Conservation (phyloP, 2,888 invertebrate species). For the Lasioglossum zephyrum region DNA sequence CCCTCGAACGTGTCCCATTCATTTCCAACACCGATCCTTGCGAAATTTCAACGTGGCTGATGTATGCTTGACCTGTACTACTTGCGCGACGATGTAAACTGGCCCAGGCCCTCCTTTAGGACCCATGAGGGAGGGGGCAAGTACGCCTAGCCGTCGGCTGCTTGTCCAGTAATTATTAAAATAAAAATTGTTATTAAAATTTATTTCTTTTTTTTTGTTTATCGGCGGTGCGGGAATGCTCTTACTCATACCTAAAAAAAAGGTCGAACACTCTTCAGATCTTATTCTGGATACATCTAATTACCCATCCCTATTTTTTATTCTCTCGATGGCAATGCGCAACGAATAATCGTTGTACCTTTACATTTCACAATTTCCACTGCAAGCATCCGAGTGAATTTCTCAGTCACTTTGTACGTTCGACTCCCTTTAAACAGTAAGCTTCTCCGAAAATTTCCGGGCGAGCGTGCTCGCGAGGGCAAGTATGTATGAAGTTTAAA, state of each 20-base stretch:
- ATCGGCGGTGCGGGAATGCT: too few species aligned
- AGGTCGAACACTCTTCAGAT: too few species aligned
- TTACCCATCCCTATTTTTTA: not conserved
- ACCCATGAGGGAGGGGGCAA: too few species aligned
- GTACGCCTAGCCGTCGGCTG: too few species aligned
- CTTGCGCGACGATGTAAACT: not conserved
- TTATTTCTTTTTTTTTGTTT: too few species aligned
- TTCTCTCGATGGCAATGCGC: not conserved
- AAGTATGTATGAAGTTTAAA: not conserved
- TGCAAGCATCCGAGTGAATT: not conserved
- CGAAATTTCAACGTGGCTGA: not conserved
- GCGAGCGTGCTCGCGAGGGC: not conserved
- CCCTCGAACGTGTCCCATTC: not conserved
- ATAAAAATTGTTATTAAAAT: too few species aligned
- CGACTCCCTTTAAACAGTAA: not conserved
- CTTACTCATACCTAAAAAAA: too few species aligned
- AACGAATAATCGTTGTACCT: not conserved
- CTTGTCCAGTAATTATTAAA: too few species aligned
- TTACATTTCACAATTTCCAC: not conserved
- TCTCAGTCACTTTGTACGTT: not conserved
- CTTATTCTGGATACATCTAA: not conserved
- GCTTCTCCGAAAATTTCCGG: not conserved
- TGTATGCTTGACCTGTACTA: not conserved
- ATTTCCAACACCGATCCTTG: not conserved
- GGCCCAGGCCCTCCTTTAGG: too few species aligned